phyloP scores from a whole-genome alignment of 2,113 vertebrate species.

The Cromileptes altivelis region DNA sequence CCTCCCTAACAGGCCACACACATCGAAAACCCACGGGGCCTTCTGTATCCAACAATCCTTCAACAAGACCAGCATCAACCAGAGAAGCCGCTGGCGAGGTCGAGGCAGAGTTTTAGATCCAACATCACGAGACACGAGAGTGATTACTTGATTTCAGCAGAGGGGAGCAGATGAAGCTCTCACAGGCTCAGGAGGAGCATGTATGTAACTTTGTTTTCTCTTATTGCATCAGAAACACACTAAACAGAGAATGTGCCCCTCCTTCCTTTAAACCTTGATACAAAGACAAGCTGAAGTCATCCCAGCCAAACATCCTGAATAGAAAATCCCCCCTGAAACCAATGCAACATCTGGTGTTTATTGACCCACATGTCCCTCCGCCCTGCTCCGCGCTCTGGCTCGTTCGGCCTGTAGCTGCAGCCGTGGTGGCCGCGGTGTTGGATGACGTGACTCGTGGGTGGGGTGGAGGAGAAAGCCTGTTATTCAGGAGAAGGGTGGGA shows the following conservation, averaged over 20 bases:
- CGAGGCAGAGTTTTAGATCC: conserved; percentile 11
- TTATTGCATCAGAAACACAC: conserved; percentile 24
- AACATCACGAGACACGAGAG: conserved; percentile 3
- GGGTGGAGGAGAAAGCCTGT: conserved; percentile 65
- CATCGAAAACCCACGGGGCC: conserved; percentile 13
- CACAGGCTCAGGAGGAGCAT: background rate
- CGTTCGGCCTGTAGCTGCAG: conserved; percentile 25
- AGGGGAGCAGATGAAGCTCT: background rate
- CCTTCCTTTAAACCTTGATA: background rate
- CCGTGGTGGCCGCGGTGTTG: conserved; percentile 40
- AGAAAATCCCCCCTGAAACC: conserved; percentile 54
- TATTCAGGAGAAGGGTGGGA: conserved; percentile 73
- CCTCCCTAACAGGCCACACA: conserved; percentile 62
- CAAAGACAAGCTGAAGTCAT: conserved; percentile 34
- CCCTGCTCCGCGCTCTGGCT: conserved; percentile 30
- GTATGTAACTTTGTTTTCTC: conserved; percentile 13
- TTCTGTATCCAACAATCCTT: conserved; percentile 29
- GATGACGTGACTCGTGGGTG: conserved; percentile 71
- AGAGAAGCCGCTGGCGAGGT: conserved; percentile 4
- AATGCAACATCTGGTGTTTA: conserved; percentile 78
- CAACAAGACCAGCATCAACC: conserved; percentile 13
- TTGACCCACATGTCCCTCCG: conserved; percentile 56
- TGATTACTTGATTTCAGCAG: conserved; percentile 22
- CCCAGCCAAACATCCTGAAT: conserved; percentile 12
- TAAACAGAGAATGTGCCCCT: background rate